These are phyloP conservation scores for Xylocampa areola DNA, from an alignment of 2,888 invertebrate species.

Conservation along the genomic window DNA sequence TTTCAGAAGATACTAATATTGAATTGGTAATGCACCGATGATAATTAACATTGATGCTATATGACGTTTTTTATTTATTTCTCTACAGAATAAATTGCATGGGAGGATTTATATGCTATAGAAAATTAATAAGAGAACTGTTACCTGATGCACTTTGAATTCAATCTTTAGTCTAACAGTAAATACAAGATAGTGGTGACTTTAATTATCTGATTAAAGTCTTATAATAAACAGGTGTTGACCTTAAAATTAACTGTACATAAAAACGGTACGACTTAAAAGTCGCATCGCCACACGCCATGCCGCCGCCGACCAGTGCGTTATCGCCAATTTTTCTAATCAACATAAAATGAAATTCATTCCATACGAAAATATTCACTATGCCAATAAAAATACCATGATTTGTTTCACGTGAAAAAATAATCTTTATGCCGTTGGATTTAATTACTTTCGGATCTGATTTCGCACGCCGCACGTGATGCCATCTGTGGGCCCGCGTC, in stretches of 20 bases:
- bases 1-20: too few species aligned
- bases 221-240: neutral
- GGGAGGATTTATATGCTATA: too few species aligned
- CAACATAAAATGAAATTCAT: constrained; percentile 77
- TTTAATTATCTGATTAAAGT: neutral
- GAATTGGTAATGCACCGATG: too few species aligned
- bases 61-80: too few species aligned
- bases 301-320: too few species aligned
- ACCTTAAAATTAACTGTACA: constrained; percentile 11
- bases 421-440: constrained; percentile 56
- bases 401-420: constrained; percentile 71
- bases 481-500: constrained; percentile 72
- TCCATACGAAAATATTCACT: constrained; percentile 66
- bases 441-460: constrained; percentile 63
- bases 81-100: too few species aligned
- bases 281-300: too few species aligned
- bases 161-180: too few species aligned
- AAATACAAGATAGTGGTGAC: too few species aligned
- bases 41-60: too few species aligned
- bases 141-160: too few species aligned
- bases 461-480: constrained; percentile 40
- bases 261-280: constrained; percentile 3
- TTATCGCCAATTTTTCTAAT: constrained; percentile 63
- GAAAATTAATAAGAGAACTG: too few species aligned
- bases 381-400: constrained; percentile 74